These are phyloP conservation scores for Progne subis DNA, from an alignment of 2,113 vertebrate genomes.

Conservation along the genomic window DNA sequence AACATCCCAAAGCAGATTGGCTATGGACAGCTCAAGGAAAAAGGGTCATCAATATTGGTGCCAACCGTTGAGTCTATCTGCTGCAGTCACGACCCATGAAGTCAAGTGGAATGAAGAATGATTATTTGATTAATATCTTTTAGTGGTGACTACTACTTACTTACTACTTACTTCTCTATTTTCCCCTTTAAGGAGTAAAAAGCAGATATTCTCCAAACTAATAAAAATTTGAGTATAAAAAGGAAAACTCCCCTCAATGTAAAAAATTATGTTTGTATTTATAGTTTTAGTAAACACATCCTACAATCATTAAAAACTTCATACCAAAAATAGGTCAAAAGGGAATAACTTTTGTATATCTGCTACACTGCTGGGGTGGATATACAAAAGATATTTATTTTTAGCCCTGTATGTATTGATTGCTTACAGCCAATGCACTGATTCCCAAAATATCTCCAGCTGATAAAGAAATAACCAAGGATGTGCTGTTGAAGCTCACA, in stretches of 20 bases:
- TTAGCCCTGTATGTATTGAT: background rate
- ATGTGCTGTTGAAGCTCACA: background rate
- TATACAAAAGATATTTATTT: background rate
- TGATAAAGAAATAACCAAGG: background rate
- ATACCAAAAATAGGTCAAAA: background rate
- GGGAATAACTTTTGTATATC: background rate
- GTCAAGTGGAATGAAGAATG: constrained; percentile 27
- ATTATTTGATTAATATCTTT: constrained; percentile 29
- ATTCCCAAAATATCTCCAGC: background rate
- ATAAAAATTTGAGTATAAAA: background rate
- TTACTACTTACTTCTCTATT: background rate
- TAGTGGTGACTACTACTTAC: background rate
- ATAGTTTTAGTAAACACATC: background rate
- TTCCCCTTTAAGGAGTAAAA: background rate
- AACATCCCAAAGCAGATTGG: background rate
- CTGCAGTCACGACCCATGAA: background rate
- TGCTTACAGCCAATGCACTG: background rate
- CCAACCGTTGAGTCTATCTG: constrained; percentile 36
- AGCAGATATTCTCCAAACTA: background rate
- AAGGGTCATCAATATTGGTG: background rate
- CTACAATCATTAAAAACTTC: background rate
- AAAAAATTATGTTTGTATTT: background rate
- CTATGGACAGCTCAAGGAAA: background rate
- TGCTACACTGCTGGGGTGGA: background rate
- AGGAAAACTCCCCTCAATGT: background rate